Base-by-base conservation (phyloP, 2,797 vertebrate genomes). In the Dromococcyx pavoninus region DNA sequence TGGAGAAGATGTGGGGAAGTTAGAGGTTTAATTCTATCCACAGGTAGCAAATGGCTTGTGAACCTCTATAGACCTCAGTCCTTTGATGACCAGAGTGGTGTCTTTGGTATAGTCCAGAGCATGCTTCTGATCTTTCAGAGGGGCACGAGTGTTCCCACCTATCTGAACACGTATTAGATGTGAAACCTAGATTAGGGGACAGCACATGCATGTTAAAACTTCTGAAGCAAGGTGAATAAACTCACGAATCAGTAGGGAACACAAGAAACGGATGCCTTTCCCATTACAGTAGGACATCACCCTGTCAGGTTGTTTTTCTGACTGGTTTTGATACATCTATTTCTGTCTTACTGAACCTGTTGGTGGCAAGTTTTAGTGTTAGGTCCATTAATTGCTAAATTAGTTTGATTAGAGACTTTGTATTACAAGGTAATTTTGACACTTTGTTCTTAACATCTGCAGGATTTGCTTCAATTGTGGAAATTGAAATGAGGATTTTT, bases 401-500 rank as follows among this genome's bases (percentile, higher is more conserved):
- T 78, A 75, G 76, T 69, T 50, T 56, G 48, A 71, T 85, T 85
- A 71, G 64, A 71, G 58, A 57, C n/a, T 64, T 61, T 57, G 37
- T 81, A 69, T 48, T 82, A 84, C 57, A 69, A 39, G n/a, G 33
- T 58, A 57, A 71, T 83, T 91, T 83, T 86, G 89, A 84, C 54
- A 73, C 37, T 91, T 75, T 82, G 30, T 61, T 53, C 25, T 79
- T 65, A 88, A 91, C 56, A 89, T 24, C 73, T 89, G 72, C 71
- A 94, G 88, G 88, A 84, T 62, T 90, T 95, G 60, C 77, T 91
- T 86, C 93, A 92, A 76, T 78, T 92, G 86, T 80, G 65, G 65
- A 89, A 91, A 77, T 44, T 43, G 66, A 76, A 92, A 39, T 18
- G 57, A 62, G 76, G 64, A 65, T 72, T 88, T 88, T 94, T 82